Conservation (phyloP, 2,797 vertebrate genomes). For the Decapterus maruadsi region DNA sequence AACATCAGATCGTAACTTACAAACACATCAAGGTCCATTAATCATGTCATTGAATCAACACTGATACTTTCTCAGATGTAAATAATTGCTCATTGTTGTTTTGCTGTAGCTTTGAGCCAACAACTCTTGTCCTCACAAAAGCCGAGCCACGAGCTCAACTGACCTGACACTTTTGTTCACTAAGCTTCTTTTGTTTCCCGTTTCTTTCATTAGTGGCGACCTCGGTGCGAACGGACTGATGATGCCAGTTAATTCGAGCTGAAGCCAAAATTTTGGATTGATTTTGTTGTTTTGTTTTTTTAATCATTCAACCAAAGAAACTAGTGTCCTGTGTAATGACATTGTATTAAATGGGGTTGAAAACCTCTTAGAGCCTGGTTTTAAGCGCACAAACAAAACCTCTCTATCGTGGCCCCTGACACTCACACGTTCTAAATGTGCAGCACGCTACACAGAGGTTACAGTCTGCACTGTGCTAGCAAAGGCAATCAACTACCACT, state of each 20-base stretch:
- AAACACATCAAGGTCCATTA: slow-evolving; percentile 9
- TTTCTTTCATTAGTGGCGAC: slow-evolving; percentile 30
- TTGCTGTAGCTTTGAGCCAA: background rate
- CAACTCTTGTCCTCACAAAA: slow-evolving; percentile 17
- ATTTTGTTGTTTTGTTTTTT: background rate
- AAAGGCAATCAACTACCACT: slow-evolving; percentile 22
- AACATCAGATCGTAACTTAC: slow-evolving; percentile 8
- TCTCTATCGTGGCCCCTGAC: slow-evolving; percentile 5
- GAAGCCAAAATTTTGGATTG: slow-evolving; percentile 7
- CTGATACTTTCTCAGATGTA: slow-evolving; percentile 2
- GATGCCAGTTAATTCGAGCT: slow-evolving; percentile 17
- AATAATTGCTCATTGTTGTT: slow-evolving; percentile 15
- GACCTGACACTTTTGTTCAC: slow-evolving; percentile 25
- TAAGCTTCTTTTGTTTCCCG: slow-evolving; percentile 16
- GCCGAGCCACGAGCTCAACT: slow-evolving; percentile 6
- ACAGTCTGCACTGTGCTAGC: slow-evolving; percentile 19
- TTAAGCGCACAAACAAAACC: slow-evolving; percentile 13
- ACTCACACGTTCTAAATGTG: slow-evolving; percentile 20
- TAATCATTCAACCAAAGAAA: background rate
- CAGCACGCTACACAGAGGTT: slow-evolving; percentile 13
- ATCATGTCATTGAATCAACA: slow-evolving; percentile 1
- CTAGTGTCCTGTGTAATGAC: slow-evolving; percentile 10
- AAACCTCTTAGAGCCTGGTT: slow-evolving; percentile 28
- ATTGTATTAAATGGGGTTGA: background rate
- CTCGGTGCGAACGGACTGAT: slow-evolving; percentile 16